Conservation (phyloP, 92 coral and sea anemone species). For the Phenganax subtilis region DNA sequence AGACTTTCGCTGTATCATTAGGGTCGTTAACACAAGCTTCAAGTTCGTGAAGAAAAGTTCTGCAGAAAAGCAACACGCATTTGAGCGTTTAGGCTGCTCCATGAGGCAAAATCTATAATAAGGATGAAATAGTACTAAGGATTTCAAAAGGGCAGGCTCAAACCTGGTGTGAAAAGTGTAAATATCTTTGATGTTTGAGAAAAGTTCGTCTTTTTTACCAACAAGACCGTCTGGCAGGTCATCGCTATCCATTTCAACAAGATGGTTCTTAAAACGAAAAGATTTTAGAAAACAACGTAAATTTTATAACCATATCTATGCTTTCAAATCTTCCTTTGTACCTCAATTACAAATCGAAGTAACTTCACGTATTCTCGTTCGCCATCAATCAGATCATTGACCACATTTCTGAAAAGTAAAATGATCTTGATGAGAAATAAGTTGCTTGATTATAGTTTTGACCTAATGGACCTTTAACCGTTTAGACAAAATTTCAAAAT, state of each 20-base stretch:
- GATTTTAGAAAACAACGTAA: neutral
- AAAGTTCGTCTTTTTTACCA: conserved; percentile 62
- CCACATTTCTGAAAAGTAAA: conserved; percentile 54
- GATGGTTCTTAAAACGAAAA: conserved; percentile 60
- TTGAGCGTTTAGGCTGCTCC: neutral
- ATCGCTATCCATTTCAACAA: conserved; percentile 88
- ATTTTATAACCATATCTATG: neutral
- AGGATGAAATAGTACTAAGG: neutral
- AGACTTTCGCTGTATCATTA: conserved; percentile 68
- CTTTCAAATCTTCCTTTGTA: conserved; percentile 8
- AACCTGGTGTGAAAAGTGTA: conserved; percentile 85
- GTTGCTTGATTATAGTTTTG: too few relatives aligned
- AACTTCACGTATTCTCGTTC: conserved; percentile 76
- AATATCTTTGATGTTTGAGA: conserved; percentile 78
- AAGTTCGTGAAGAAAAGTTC: conserved; percentile 75
- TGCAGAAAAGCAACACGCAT: neutral
- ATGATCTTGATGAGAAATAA: neutral
- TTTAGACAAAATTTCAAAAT: too few relatives aligned
- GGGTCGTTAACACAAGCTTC: conserved; percentile 83
- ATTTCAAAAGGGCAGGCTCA: neutral
- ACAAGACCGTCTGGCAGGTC: conserved; percentile 74
- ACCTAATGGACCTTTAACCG: too few relatives aligned
- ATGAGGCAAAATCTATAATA: neutral
- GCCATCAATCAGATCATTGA: conserved; percentile 71
- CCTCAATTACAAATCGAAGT: conserved; percentile 76